phyloP scores from a whole-genome alignment of 2,888 invertebrate genomes.

The Platypus cylindrus region DNA sequence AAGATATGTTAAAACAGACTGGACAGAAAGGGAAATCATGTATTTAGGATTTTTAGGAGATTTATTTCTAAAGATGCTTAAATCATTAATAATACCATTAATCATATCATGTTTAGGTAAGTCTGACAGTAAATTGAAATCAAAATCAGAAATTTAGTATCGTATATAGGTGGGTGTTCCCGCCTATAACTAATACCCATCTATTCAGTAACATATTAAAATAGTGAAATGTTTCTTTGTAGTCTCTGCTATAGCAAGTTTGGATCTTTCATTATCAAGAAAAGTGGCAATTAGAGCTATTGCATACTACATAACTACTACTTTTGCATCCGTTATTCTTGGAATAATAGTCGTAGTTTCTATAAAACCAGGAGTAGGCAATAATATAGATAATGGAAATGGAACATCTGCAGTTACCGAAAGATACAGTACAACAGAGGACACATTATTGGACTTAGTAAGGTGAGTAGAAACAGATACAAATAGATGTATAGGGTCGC shows the following conservation, averaged over 20 bases:
- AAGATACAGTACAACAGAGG: constrained; percentile 47
- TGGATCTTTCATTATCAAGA: constrained; percentile 55
- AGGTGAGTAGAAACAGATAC: constrained; percentile 36
- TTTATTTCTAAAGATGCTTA: constrained; percentile 59
- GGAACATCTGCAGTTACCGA: constrained; percentile 16
- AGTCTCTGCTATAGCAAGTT: constrained; percentile 54
- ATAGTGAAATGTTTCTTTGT: constrained; percentile 28
- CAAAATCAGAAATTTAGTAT: no score
- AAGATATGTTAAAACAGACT: constrained; percentile 25
- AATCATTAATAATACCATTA: constrained; percentile 59
- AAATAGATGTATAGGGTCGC: background rate
- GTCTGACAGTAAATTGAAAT: no score
- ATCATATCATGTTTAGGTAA: constrained; percentile 42
- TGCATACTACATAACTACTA: constrained; percentile 55
- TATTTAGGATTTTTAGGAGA: constrained; percentile 54
- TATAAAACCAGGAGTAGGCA: constrained; percentile 47
- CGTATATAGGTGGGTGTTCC: no score
- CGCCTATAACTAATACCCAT: no score
- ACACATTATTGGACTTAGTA: constrained; percentile 57
- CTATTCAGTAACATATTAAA: no score
- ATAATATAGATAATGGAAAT: constrained; percentile 10
- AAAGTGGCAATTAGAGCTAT: constrained; percentile 54
- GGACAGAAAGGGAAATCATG: constrained; percentile 48
- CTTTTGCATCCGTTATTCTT: constrained; percentile 53
- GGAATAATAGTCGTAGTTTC: constrained; percentile 56